Percentiles rank a stretch among this genome's conserved stretches.
These are phyloP conservation scores for Emydura subglobosa DNA, from an alignment of 2,113 vertebrate species.

Conservation along the genomic window DNA sequence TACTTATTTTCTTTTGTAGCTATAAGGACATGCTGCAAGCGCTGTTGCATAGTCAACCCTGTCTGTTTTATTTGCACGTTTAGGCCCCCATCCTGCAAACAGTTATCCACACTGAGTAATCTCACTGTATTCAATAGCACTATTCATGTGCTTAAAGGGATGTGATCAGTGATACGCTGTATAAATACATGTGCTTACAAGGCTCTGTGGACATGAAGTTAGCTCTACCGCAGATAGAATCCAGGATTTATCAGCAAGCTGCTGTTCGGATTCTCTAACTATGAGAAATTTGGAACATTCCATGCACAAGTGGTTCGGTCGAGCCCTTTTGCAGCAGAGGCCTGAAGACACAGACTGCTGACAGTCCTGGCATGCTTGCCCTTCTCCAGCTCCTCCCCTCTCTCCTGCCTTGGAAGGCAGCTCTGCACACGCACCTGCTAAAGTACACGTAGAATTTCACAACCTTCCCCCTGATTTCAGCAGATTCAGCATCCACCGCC, in stretches of 20 bases:
- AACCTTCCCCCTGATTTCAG: not conserved
- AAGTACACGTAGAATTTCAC: not conserved
- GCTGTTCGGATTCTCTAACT: accelerated
- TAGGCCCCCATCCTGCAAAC: not conserved
- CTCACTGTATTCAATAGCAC: not conserved
- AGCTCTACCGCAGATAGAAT: not conserved
- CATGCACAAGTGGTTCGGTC: too few relatives aligned
- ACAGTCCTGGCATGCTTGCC: not conserved
- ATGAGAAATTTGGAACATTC: not conserved
- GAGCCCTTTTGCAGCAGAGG: not conserved
- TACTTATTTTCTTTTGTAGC: not conserved
- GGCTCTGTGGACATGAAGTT: accelerated
- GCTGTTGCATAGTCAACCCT: not conserved
- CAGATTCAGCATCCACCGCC: not conserved
- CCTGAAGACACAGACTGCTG: not conserved
- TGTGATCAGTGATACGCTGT: not conserved
- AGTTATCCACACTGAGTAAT: not conserved
- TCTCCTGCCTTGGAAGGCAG: not conserved
- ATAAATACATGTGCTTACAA: not conserved
- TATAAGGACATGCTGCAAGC: not conserved
- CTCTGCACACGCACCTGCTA: not conserved
- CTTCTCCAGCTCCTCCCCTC: not conserved
- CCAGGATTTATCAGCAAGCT: not conserved
- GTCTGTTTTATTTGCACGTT: not conserved
- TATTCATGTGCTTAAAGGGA: not conserved